Evolutionary conservation across 1,140 invertebrate genomes (phyloP).

Genomic region (Melipona quadrifasciata): DNA sequence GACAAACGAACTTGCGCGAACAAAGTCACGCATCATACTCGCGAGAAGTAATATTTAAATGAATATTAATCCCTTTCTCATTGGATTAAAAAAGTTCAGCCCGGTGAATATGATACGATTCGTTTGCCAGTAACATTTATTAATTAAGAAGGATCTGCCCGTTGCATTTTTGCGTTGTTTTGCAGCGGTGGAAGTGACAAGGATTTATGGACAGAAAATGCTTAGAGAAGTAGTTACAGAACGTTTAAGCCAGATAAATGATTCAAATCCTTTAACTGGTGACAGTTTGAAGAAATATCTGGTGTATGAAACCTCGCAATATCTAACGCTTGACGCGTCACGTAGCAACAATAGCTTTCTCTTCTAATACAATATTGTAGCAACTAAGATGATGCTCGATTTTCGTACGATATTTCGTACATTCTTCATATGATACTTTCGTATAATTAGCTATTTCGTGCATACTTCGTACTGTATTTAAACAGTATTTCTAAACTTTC

Average conservation of each 20-base stretch:
- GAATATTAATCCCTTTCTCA: too few species aligned
- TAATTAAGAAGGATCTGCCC: neutral
- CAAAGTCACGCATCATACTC: neutral
- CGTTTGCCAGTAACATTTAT: neutral
- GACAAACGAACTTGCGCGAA: neutral
- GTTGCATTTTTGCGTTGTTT: neutral
- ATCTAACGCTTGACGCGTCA: neutral
- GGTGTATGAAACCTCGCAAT: neutral
- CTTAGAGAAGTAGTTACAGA: neutral
- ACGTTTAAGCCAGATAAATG: neutral
- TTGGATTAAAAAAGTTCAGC: neutral
- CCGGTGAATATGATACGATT: neutral
- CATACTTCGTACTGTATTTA: too few species aligned
- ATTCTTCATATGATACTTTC: too few species aligned
- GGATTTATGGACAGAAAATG: slow-evolving; percentile 3
- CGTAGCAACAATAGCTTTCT: neutral
- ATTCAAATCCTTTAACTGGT: slow-evolving; percentile 20
- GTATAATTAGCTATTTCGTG: too few species aligned
- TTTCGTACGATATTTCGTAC: too few species aligned
- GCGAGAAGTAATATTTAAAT: neutral
- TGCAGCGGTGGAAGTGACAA: neutral
- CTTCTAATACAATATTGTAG: too few species aligned
- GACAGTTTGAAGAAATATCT: neutral
- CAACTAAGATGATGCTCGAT: too few species aligned
- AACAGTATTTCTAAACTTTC: too few species aligned